These are phyloP conservation scores for Apteryx mantelli DNA, from an alignment of 2,113 vertebrate species.

Conservation along the genomic window DNA sequence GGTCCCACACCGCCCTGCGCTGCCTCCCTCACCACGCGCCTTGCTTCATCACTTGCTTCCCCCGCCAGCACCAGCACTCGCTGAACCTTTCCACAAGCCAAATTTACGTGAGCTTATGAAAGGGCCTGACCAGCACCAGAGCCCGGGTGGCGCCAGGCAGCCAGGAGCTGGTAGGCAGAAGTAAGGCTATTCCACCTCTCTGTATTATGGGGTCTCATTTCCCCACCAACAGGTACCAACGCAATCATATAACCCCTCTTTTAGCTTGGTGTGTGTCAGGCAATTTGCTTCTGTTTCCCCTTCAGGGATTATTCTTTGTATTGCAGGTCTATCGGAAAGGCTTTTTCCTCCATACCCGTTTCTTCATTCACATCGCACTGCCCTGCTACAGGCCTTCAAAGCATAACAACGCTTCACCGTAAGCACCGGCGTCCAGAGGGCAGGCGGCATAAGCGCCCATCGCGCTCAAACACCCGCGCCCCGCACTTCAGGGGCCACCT, in stretches of 20 bases:
- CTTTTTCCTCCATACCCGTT: not conserved
- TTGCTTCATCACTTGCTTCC: not conserved
- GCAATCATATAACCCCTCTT: fast-evolving
- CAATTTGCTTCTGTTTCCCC: not conserved
- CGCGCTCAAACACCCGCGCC: too few relatives aligned
- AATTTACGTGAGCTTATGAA: not conserved
- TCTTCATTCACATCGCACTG: fast-evolving
- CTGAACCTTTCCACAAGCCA: not conserved
- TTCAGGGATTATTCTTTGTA: fast-evolving
- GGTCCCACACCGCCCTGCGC: not conserved
- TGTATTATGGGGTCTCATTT: too few relatives aligned
- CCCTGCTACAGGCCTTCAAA: too few relatives aligned
- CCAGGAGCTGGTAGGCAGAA: not conserved
- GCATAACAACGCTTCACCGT: too few relatives aligned
- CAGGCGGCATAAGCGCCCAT: too few relatives aligned
- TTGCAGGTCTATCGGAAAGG: not conserved
- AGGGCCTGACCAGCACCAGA: too few relatives aligned
- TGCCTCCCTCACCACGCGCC: not conserved
- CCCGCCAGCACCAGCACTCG: not conserved
- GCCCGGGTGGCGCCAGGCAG: fast-evolving
- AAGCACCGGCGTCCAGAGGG: too few relatives aligned
- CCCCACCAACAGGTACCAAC: not conserved
- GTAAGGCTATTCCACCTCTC: not conserved
- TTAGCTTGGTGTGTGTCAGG: not conserved
- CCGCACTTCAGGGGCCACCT: too few relatives aligned